Conservation (phyloP, 2,888 invertebrate genomes). For the Rhimphoctona megacephalus region DNA sequence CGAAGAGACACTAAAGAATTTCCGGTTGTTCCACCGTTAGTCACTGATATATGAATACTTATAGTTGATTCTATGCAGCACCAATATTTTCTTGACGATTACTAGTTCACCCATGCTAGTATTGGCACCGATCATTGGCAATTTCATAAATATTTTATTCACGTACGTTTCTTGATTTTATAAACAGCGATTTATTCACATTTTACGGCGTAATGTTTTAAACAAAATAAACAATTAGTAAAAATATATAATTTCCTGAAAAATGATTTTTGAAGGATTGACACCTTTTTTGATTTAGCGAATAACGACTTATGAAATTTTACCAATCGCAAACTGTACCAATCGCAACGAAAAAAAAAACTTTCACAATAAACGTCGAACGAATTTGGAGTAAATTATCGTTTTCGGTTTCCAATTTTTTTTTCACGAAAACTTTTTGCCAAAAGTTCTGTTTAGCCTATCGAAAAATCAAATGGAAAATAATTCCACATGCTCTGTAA, state of each 20-base stretch:
- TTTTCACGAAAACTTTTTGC: not conserved
- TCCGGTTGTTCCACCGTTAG: slow-evolving; percentile 14
- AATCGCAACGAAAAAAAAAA: too few species aligned
- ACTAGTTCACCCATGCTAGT: not conserved
- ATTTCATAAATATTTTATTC: not conserved
- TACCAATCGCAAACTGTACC: too few species aligned
- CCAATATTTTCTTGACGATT: not conserved
- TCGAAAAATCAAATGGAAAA: not conserved
- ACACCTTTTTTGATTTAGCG: too few species aligned
- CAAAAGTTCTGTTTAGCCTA: not conserved
- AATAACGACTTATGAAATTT: too few species aligned
- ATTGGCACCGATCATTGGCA: not conserved
- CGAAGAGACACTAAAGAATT: slow-evolving; percentile 32
- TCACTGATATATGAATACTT: not conserved
- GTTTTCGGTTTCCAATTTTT: too few species aligned
- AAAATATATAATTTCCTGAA: too few species aligned
- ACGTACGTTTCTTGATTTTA: not conserved
- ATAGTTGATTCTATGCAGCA: not conserved
- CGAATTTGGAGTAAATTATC: too few species aligned
- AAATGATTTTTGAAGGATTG: too few species aligned
- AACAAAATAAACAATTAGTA: too few species aligned
- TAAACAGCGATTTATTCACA: not conserved
- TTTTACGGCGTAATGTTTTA: too few species aligned
- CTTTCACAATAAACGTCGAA: too few species aligned
- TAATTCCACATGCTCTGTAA: not conserved